Base-by-base conservation (phyloP, 2,888 invertebrate genomes). In the Dromius quadrimaculatus region DNA sequence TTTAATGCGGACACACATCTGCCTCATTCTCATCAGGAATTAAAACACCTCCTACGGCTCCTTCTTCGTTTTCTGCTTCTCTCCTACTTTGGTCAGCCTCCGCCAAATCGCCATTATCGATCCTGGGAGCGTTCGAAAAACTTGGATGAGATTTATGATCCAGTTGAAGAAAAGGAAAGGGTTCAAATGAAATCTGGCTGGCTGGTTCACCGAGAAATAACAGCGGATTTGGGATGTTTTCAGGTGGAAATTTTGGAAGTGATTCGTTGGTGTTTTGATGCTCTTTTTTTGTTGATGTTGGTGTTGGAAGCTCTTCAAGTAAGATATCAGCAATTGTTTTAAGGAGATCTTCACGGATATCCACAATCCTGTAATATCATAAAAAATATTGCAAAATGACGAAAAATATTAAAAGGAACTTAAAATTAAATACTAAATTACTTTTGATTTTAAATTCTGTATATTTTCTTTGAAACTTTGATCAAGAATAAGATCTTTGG, bases 41-140 rank as follows among this genome's bases (percentile, higher is more conserved):
- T 66, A 80, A 72, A 38, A 79, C 72, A 0, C 83, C 83, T 9
- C 82, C 82, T n/a, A 82, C 82, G 1, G 82, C 82, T 9, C 82
- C 83, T 71, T 81, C 81, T 36, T 79, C 79, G 15, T 79, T 79
- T 43, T 77, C 76, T 47, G 78, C 80, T 64, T 81, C 81, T 6
- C 83, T 85, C 75, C 90, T 86, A 63, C 90, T 90, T 81, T 92
- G 92, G 83, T 93, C 93, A 6, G 92, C 92, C 81, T 93, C 93
- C 0, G 92, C 92, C 74, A 93, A 82, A 78, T 93, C 93, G 20
- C 89, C 92, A 78, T 93, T 89, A 72, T 87, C 86, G 79, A 87
- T 87, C 74, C 85, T 86, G 15, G 84, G 83, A 34, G 45, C 47
- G 13, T 59, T 68, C 1, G 32, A 43, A 59, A 76, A 84, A 84